Base-by-base conservation (phyloP, 2,797 vertebrate genomes). In the Falco concolor region DNA sequence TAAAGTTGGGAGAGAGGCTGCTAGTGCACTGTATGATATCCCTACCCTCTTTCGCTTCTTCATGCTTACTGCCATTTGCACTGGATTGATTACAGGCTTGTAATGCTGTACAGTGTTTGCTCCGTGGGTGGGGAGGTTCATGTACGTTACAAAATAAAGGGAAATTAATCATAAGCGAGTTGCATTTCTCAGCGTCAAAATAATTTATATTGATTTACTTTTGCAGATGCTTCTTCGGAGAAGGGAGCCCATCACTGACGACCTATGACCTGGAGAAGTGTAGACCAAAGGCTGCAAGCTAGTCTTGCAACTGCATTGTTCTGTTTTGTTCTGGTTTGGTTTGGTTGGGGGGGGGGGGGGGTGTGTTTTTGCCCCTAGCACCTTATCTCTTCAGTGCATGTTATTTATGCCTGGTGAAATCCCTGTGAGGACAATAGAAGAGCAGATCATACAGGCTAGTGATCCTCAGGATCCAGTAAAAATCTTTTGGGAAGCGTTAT, bases 201-300 rank as follows among this genome's bases (percentile, higher is more conserved):
- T 74, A 68, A 89, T 80, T 69, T 52, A 34, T 81, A 6, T 84
- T 36, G 53, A 65, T 68, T 93, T 91, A 85, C 69, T 92, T 70
- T 36, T 68, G 32, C 83, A 98, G 97, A 74, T 91, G 77, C 91
- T 53, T 87, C 89, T 36, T 94, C 50, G 2, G 84, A 95, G 87
- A 97, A 93, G 83, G 69, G 95, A 95, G 69, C 52, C 59, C 80
- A 30, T 82, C 13, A 5, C 70, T 96, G 97, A 97, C 80, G n/a
- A 38, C 49, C n/a, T 24, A 3, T 4, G 1, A 80, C 32, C 44
- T 20, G 24, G 56, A 93, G 77, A 49, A 56, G 20, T 1, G 2
- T 14, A 34, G 54, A 84, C 9, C 7, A n/a, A 32, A 70, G 5
- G 10, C 77, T 72, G 49, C 25, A 45, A 76, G 61, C 44, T 28